phyloP scores from a whole-genome alignment of 1,140 invertebrate genomes.

The Holcopasites calliopsidis region DNA sequence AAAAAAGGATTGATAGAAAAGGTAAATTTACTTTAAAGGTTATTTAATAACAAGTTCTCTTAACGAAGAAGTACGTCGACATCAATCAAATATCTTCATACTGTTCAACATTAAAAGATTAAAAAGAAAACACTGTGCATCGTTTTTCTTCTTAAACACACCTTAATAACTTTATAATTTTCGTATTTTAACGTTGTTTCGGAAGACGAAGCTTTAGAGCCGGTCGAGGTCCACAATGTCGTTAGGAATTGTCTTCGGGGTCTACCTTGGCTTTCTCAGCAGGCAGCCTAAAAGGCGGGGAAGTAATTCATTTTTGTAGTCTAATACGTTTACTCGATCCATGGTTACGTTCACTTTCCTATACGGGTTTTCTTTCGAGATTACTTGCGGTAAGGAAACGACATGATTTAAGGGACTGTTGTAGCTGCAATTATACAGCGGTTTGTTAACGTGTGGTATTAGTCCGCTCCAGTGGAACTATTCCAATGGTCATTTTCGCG shows the following conservation, averaged over 20 bases:
- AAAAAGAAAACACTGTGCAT: too few species aligned
- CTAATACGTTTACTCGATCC: conserved; percentile 54
- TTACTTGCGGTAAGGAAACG: conserved; percentile 26
- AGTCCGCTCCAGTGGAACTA: too few species aligned
- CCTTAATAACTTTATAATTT: conserved; percentile 44
- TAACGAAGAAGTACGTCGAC: too few species aligned
- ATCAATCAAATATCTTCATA: not conserved
- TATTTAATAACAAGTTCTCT: too few species aligned
- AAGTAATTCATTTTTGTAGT: conserved; percentile 60
- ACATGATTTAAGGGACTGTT: not conserved
- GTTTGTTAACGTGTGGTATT: too few species aligned
- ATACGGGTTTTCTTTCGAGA: conserved; percentile 34
- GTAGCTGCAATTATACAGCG: not conserved
- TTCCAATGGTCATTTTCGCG: not conserved
- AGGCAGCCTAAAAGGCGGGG: conserved; percentile 58
- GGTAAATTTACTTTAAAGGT: too few species aligned
- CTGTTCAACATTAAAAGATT: not conserved
- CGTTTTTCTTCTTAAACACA: conserved; percentile 14
- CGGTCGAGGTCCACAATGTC: conserved; percentile 35
- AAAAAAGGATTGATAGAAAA: too few species aligned
- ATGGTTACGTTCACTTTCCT: conserved; percentile 31
- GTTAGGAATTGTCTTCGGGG: conserved; percentile 54
- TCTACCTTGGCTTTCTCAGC: conserved; percentile 47
- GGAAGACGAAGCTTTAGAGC: conserved; percentile 25
- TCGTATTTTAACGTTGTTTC: conserved; percentile 50